Conservation (phyloP, 2,113 vertebrate species). For the Corvus cornix region DNA sequence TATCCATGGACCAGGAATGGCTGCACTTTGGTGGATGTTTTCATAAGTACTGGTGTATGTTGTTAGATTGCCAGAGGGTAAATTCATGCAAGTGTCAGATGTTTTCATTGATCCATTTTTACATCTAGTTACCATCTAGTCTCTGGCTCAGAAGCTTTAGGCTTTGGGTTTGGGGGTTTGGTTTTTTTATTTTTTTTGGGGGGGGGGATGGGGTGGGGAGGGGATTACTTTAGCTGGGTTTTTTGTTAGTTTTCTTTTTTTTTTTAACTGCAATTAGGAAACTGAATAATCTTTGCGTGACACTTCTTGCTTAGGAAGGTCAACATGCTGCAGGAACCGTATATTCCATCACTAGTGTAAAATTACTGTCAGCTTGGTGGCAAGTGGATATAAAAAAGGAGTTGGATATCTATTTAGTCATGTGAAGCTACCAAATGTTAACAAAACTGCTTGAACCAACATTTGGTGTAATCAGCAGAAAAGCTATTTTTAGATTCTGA, state of each 20-base stretch:
- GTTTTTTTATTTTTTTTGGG: not conserved
- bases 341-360: not conserved
- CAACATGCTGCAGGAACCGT: not conserved
- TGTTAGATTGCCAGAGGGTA: not conserved
- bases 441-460: not conserved
- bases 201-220: too few species aligned
- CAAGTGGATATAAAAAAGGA: not conserved
- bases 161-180: not conserved
- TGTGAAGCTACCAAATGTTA: not conserved
- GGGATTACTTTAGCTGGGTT: too few species aligned
- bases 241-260: too few species aligned
- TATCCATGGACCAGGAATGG: not conserved
- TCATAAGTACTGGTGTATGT: not conserved
- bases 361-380: not conserved
- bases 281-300: not conserved
- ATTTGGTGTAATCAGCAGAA: not conserved
- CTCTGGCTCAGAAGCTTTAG: not conserved
- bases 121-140: not conserved
- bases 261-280: not conserved
- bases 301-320: not conserved
- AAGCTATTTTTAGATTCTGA: not conserved
- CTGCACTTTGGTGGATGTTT: not conserved
- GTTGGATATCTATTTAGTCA: not conserved
- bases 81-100: not conserved
- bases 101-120: not conserved